These are phyloP conservation scores for Volucella bombylans DNA, from an alignment of 2,888 invertebrate genomes.

Conservation along the genomic window DNA sequence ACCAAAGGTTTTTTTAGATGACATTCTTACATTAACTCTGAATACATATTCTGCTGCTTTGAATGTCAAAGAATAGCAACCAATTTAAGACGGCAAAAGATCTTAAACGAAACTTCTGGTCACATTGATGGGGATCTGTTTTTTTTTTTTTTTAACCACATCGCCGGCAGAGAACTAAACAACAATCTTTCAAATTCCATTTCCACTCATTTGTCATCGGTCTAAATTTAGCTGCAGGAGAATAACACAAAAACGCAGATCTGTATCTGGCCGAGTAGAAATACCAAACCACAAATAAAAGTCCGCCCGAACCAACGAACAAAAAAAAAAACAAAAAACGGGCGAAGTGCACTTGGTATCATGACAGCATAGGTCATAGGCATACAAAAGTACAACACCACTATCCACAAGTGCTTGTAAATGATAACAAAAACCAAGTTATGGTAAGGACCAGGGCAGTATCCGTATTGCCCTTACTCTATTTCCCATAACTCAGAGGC, in stretches of 20 bases:
- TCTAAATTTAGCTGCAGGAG: slow-evolving; percentile 63
- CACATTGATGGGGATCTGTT: background rate
- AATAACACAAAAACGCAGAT: slow-evolving; percentile 25
- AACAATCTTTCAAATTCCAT: slow-evolving; percentile 60
- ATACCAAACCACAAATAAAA: slow-evolving; percentile 48
- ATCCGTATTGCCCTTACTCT: slow-evolving; percentile 25
- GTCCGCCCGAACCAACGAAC: slow-evolving; percentile 30
- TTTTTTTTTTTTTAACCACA: slow-evolving; percentile 36
- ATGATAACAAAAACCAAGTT: slow-evolving; percentile 24
- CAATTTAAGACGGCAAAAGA: no score
- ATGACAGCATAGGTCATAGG: slow-evolving; percentile 54
- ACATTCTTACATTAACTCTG: no score
- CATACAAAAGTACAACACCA: slow-evolving; percentile 31
- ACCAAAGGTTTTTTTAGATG: no score
- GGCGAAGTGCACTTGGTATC: slow-evolving; percentile 29
- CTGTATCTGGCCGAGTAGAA: slow-evolving; percentile 14
- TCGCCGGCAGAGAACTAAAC: slow-evolving; percentile 32
- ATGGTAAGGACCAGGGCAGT: slow-evolving; percentile 37
- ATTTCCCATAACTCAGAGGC: slow-evolving; percentile 56
- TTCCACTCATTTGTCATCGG: slow-evolving; percentile 59
- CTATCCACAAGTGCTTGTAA: background rate
- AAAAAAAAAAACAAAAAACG: slow-evolving; percentile 10
- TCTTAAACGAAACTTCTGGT: no score
- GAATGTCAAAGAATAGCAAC: no score
- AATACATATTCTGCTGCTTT: no score